These are phyloP conservation scores for Microcebus griseorufus DNA, from an alignment of 2,113 vertebrate genomes.

Conservation along the genomic window DNA sequence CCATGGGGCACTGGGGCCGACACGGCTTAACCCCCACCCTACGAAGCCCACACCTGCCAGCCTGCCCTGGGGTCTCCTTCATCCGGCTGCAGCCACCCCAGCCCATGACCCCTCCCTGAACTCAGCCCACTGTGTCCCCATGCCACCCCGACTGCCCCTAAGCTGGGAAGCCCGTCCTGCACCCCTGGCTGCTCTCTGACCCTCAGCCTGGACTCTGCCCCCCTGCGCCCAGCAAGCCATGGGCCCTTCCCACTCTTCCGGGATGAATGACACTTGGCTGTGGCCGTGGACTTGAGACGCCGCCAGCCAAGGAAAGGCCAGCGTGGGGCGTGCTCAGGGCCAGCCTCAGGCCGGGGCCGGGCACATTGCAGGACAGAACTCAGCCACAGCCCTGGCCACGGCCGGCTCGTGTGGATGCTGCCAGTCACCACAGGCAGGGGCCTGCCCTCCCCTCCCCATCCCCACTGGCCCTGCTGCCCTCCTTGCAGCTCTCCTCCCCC, in stretches of 20 bases:
- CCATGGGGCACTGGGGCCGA: neutral
- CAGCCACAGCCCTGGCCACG: too few relatives aligned
- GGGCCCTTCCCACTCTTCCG: neutral
- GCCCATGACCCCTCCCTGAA: neutral
- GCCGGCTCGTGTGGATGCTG: too few relatives aligned
- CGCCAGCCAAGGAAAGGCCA: neutral
- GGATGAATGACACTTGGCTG: neutral
- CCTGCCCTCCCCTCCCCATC: neutral
- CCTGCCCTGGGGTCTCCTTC: neutral
- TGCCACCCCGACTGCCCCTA: neutral
- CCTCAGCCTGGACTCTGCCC: neutral
- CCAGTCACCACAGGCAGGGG: too few relatives aligned
- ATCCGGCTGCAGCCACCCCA: neutral
- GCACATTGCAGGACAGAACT: too few relatives aligned
- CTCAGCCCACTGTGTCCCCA: neutral
- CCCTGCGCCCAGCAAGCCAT: neutral
- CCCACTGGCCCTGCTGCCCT: neutral
- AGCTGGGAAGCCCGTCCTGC: neutral
- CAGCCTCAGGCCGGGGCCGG: too few relatives aligned
- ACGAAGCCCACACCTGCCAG: neutral
- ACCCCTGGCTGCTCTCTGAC: neutral
- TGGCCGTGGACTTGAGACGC: neutral
- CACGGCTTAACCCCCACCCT: accelerated
- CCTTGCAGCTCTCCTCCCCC: too few relatives aligned
- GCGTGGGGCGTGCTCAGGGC: neutral